Conservation (phyloP, 2,888 invertebrate species). For the Polietes domitor region DNA sequence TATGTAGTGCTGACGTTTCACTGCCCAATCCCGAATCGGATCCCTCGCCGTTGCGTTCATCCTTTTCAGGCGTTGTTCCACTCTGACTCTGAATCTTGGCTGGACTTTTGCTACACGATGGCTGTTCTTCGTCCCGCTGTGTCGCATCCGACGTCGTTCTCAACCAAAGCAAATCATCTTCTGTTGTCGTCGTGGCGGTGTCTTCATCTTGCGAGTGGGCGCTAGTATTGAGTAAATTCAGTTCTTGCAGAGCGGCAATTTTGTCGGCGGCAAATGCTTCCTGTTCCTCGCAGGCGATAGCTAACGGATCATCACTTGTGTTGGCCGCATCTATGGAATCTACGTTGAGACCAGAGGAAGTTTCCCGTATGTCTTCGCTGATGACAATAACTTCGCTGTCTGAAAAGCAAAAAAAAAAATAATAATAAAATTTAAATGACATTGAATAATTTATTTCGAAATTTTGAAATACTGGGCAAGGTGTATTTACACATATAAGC, state of each 20-base stretch:
- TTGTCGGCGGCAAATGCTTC: slow-evolving; percentile 62
- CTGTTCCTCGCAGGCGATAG: slow-evolving; percentile 77
- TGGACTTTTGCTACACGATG: slow-evolving; percentile 48
- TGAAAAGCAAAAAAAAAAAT: slow-evolving; percentile 49
- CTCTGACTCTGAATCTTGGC: neutral
- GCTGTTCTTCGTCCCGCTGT: slow-evolving; percentile 27
- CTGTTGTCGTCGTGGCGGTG: slow-evolving; percentile 65
- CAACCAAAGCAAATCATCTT: slow-evolving; percentile 65
- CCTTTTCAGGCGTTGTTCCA: slow-evolving; percentile 59
- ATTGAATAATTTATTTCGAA: neutral
- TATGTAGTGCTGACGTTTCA: slow-evolving; percentile 82
- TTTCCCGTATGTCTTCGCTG: slow-evolving; percentile 71
- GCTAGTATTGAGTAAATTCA: slow-evolving; percentile 54
- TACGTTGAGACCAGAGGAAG: slow-evolving; percentile 69
- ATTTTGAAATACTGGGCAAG: no score
- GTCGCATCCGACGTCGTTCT: slow-evolving; percentile 43
- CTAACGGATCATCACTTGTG: slow-evolving; percentile 79
- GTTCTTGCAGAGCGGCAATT: slow-evolving; percentile 55
- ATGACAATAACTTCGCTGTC: slow-evolving; percentile 76
- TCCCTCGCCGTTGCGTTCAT: slow-evolving; percentile 85
- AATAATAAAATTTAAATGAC: neutral
- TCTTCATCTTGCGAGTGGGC: slow-evolving; percentile 63
- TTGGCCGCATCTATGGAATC: slow-evolving; percentile 73
- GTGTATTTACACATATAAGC: no score
- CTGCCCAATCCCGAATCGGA: slow-evolving; percentile 92